phyloP scores from a whole-genome alignment of 2,888 invertebrate species.

The Synanthedon andrenaeformis region DNA sequence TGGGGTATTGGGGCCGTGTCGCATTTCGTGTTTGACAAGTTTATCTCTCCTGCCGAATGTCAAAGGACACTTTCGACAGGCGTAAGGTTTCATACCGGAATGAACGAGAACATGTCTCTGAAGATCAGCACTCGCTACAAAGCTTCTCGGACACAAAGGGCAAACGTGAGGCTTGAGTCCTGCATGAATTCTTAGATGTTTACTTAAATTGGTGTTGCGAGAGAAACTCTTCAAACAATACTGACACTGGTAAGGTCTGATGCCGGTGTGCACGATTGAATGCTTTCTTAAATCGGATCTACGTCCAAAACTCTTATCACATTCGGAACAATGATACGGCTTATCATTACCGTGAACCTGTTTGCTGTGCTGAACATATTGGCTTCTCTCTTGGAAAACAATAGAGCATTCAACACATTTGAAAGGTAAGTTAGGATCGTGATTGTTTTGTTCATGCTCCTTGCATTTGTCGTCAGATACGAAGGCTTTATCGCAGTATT shows the following conservation, averaged over 20 bases:
- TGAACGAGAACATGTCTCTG: slow-evolving; percentile 76
- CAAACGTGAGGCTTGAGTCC: slow-evolving; percentile 80
- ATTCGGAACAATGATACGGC: slow-evolving; percentile 77
- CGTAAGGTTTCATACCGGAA: slow-evolving; percentile 74
- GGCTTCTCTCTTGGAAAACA: slow-evolving; percentile 72
- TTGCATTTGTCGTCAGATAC: slow-evolving; percentile 73
- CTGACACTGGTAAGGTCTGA: slow-evolving; percentile 78
- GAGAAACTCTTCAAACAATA: slow-evolving; percentile 82
- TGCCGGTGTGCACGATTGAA: slow-evolving; percentile 82
- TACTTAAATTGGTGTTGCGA: slow-evolving; percentile 81
- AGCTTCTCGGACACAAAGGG: slow-evolving; percentile 78
- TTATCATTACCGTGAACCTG: slow-evolving; percentile 77
- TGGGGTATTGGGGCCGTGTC: slow-evolving; percentile 61
- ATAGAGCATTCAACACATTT: slow-evolving; percentile 72
- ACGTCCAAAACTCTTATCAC: slow-evolving; percentile 77
- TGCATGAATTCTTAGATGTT: slow-evolving; percentile 79
- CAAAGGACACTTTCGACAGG: slow-evolving; percentile 74
- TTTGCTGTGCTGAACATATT: slow-evolving; percentile 75
- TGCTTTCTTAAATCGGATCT: slow-evolving; percentile 80
- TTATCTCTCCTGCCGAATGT: slow-evolving; percentile 78
- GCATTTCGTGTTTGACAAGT: slow-evolving; percentile 74
- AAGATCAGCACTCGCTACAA: slow-evolving; percentile 76
- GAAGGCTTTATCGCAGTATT: slow-evolving; percentile 80
- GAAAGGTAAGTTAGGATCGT: slow-evolving; percentile 73
- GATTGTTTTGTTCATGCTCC: slow-evolving; percentile 73